Percentiles rank a stretch among this genome's conserved stretches.
Conservation (phyloP, 2,113 vertebrate species). For the Rynchops niger region DNA sequence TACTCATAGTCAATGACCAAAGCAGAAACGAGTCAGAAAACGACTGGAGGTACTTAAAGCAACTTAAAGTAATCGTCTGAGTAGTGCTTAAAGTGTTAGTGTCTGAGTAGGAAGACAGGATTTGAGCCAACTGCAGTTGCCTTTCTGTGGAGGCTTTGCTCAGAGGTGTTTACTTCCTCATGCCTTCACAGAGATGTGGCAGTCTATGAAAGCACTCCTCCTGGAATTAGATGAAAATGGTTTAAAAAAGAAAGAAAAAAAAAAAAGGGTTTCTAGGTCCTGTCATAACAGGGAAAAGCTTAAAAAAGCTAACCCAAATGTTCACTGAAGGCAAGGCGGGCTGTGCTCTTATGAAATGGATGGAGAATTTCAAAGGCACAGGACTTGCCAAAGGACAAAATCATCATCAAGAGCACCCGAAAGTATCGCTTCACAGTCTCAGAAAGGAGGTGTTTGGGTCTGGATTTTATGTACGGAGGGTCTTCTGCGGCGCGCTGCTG, state of each 20-base stretch:
- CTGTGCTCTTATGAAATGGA: neutral
- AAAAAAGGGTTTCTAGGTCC: neutral
- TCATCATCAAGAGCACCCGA: neutral
- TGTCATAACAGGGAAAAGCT: conserved; percentile 13
- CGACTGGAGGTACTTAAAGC: conserved; percentile 19
- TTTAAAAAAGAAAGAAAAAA: neutral
- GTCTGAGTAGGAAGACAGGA: conserved; percentile 8
- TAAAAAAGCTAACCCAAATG: conserved; percentile 1
- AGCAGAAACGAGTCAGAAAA: neutral
- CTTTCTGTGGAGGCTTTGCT: neutral
- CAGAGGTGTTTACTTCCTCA: conserved; percentile 53
- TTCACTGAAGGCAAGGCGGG: neutral
- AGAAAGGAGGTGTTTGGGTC: neutral
- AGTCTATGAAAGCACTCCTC: conserved; percentile 47
- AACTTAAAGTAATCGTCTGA: neutral
- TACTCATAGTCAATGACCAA: neutral
- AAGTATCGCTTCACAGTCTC: neutral
- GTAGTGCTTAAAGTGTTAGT: neutral
- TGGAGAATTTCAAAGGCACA: neutral
- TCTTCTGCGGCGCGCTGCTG: neutral
- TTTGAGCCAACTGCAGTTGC: conserved; percentile 33
- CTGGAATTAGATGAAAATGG: conserved; percentile 38
- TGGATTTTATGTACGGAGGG: neutral
- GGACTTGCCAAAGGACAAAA: neutral
- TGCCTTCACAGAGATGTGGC: conserved; percentile 30